Percentiles rank a stretch among this genome's conserved stretches.
These are phyloP conservation scores for Drosophila phalerata DNA, from an alignment of 2,888 invertebrate genomes.

Conservation along the genomic window DNA sequence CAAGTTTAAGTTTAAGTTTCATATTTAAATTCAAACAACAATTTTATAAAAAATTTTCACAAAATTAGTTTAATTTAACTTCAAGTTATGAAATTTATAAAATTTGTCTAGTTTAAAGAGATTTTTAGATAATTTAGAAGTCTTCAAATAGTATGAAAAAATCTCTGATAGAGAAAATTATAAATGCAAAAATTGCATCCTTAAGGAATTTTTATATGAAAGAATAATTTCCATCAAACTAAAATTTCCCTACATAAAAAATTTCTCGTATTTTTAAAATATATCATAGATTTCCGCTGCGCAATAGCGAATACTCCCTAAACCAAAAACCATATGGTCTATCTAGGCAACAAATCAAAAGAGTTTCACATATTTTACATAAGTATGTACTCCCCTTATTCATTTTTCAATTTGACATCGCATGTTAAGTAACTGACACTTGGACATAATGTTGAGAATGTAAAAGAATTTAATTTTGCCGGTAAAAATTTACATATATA, in stretches of 20 bases:
- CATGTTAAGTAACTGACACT: conserved; percentile 55
- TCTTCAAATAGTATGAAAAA: neutral
- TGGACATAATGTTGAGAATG: conserved; percentile 46
- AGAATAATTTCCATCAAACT: neutral
- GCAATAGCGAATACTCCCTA: conserved; percentile 11
- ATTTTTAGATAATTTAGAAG: neutral
- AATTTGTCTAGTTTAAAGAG: too few relatives aligned
- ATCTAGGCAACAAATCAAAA: conserved; percentile 36
- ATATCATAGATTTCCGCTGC: conserved; percentile 16
- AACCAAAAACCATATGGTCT: conserved; percentile 47
- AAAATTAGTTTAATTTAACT: neutral
- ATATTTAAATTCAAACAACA: too few relatives aligned
- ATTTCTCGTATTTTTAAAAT: neutral
- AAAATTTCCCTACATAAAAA: neutral
- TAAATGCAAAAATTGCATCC: neutral
- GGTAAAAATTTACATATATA: conserved; percentile 19
- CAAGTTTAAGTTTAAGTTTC: neutral
- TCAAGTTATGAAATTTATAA: too few relatives aligned
- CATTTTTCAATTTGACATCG: conserved; percentile 51
- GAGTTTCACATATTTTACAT: conserved; percentile 22
- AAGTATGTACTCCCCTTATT: conserved; percentile 16
- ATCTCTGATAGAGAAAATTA: neutral
- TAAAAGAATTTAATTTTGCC: conserved; percentile 58
- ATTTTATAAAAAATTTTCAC: neutral
- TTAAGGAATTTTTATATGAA: neutral